Evolutionary conservation across 2,888 invertebrate genomes (phyloP), one percentile per base, ranked within the genome.

Genomic region (Adelognathus sp.): DNA sequence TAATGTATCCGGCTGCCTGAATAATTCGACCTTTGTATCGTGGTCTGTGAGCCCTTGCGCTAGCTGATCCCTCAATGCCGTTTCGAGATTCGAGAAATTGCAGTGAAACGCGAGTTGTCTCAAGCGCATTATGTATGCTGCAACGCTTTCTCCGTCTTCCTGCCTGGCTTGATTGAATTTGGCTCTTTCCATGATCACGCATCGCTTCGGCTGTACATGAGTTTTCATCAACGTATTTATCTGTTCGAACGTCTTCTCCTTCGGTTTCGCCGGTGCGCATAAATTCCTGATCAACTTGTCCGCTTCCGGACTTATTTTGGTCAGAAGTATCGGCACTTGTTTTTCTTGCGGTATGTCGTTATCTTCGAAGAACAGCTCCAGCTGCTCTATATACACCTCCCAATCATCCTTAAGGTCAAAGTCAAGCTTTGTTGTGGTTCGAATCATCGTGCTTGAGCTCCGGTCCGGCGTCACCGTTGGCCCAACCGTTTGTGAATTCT

Each of bases 61-160:
- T 6, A 81, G 69, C 24, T 82, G 80, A 73, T 83, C 84, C 27
- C 80, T 18, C 16, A 83, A 44, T 1, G 79, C 77, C 7, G 52
- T 31, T n/a, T 67, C 63, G 18, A 81, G 39, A 24, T 77, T 66
- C 9, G 56, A 7, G 46, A 78, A 83, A 46, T 80, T 69, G 27
- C 81, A 84, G 21, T 69, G 71, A 3, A 75, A 11, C 0, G 83
- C 66, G 33, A 81, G 46, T 6, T 70, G 64, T 61, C 76, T 81
- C 7, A 82, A 39, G 39, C 71, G 75, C 3, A 76, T 72, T 0
- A 24, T 50, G 24, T 72, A 83, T 1, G 74, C 76, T 3, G 70
- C 31, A 18, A 84, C 66, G 1, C 71, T 14, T 66, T 83, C 81
- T 2, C 60, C 70, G 1, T 2, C 9, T 16, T 66, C 9, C 54